phyloP scores from a whole-genome alignment of 2,888 invertebrate species.

The Ferdinandea cuprea region DNA sequence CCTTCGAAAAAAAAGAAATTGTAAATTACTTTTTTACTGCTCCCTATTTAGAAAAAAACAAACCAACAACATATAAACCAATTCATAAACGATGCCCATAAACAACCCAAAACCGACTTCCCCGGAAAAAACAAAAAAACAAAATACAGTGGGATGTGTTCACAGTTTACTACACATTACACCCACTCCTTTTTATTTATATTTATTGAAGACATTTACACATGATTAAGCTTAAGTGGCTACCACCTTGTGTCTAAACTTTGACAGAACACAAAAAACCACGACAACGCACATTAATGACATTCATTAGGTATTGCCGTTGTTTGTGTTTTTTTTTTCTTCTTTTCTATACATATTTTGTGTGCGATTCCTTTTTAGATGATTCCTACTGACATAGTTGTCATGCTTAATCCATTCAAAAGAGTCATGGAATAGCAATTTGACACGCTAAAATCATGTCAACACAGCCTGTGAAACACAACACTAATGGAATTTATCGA shows the following conservation, averaged over 20 bases:
- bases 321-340: background rate
- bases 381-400: constrained; percentile 65
- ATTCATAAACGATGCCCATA: constrained; percentile 37
- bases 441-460: constrained; percentile 75
- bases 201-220: constrained; percentile 74
- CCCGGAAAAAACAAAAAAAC: constrained; percentile 9
- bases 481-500: constrained; percentile 68
- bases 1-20: constrained; percentile 31
- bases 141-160: constrained; percentile 64
- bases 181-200: constrained; percentile 70
- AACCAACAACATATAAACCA: constrained; percentile 15
- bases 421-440: constrained; percentile 63
- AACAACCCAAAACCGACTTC: constrained; percentile 22
- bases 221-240: constrained; percentile 75
- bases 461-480: constrained; percentile 55
- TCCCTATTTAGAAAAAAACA: constrained; percentile 4
- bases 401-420: constrained; percentile 66
- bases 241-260: constrained; percentile 73
- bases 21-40: constrained; percentile 8
- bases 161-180: constrained; percentile 57
- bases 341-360: too few species aligned
- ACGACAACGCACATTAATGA: constrained; percentile 67
- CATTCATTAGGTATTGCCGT: constrained; percentile 39
- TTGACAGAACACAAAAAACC: constrained; percentile 47
- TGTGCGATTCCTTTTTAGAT: constrained; percentile 40